Evolutionary conservation across 2,113 vertebrate genomes (phyloP).

Genomic region (Oostethus manadensis): DNA sequence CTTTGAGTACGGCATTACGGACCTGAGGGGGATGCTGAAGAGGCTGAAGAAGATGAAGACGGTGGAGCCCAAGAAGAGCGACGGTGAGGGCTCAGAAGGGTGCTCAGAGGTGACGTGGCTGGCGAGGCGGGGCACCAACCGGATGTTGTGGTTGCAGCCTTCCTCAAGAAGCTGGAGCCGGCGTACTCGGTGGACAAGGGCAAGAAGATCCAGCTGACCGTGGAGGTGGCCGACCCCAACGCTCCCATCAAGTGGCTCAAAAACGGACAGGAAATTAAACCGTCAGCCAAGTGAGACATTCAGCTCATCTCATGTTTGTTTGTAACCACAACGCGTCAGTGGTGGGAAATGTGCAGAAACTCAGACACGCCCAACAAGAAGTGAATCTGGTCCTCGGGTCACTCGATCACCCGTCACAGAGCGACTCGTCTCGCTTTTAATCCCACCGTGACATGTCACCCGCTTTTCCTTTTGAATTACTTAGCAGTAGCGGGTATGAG

Average conservation of each 20-base stretch:
- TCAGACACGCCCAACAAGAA: no score
- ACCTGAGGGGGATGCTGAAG: conserved; percentile 86
- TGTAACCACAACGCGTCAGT: not conserved
- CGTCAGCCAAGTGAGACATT: conserved; percentile 78
- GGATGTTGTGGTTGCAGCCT: conserved; percentile 64
- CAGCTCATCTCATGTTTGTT: not conserved
- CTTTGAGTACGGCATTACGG: conserved; percentile 89
- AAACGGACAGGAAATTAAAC: conserved; percentile 84
- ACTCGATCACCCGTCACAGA: no score
- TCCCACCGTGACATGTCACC: no score
- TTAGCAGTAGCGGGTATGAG: no score
- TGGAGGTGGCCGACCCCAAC: conserved; percentile 78
- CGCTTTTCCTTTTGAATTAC: no score
- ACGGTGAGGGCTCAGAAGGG: conserved; percentile 66
- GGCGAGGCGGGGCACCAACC: conserved; percentile 4
- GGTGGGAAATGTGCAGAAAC: no score
- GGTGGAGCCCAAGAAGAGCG: conserved; percentile 80
- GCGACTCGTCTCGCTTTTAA: no score
- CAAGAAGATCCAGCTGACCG: conserved; percentile 74
- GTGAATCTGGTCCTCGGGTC: no score
- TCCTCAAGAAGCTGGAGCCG: conserved; percentile 78
- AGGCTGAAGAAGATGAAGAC: conserved; percentile 83
- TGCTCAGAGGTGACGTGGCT: not conserved
- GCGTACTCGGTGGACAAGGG: conserved; percentile 84
- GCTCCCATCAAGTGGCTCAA: conserved; percentile 80